Evolutionary conservation across 2,797 vertebrate genomes (phyloP), one percentile per base, ranked within the genome.

Genomic region (Nothura maculosa): DNA sequence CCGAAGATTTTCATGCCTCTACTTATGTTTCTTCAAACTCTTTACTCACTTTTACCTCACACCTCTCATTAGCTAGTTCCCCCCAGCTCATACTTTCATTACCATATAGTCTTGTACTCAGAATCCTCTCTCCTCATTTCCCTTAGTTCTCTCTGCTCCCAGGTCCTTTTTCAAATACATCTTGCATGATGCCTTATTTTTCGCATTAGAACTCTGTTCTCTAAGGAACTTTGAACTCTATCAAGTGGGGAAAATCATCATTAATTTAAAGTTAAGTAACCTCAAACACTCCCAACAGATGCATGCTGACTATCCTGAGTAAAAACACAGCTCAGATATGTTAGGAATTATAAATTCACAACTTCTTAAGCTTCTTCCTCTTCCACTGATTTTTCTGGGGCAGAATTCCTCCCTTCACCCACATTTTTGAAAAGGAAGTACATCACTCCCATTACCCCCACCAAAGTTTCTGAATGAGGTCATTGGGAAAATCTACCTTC

Each of bases 21-120:
- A 30, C 14, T 75, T 12, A 40, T 6, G 36, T 70, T 34, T 62
- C 8, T 28, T 64, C 48, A 48, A 63, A 16, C 34, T 48, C 79
- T 81, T 24, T 58, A 38, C 25, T 60, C 0, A 0, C 8, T 54
- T 30, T 27, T 57, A 14, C 27, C 5, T 76, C 28, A 61, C 1
- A 15, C 6, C 69, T 80, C 60, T 70, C 14, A n/a, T 5, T 74
- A 16, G 5, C 25, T 40, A 66, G 15, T 34, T 69, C 27, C 28
- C 8, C 60, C 57, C 16, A 36, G 16, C 7, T 78, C n/a, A 30
- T 10, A 81, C 6, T 48, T 92, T 55, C 25, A 36, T 7, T 25
- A 30, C 4, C 3, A 38, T 48, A 40, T 76, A 61, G 9, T 43
- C 15, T n/a, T 45, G 7, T 13, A 78, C 9, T 12, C 63, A 28